Base-by-base conservation (phyloP, 2,113 vertebrate species). In the Cyprinodon brontotheroides region DNA sequence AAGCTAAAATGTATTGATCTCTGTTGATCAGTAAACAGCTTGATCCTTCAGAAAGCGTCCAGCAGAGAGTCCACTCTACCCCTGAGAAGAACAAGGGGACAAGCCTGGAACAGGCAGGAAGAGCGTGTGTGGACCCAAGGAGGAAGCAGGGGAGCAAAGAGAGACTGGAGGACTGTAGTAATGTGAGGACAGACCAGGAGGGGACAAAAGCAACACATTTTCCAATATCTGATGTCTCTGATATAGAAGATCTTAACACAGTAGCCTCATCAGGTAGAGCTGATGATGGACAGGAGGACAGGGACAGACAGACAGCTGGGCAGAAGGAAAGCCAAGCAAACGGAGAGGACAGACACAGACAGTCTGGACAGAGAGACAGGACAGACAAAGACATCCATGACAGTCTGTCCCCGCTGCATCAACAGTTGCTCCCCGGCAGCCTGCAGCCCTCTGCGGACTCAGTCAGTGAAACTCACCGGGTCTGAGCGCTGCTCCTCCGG, bases 341-440 rank as follows among this genome's bases (percentile, higher is more conserved):
- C 4, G 6, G 4, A 59, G 61, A 61, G 39, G 53, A 0, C 29
- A 62, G 15, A 29, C 29, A 1, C 29, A 29, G 29, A 29, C 29
- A 29, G 29, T 29, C 29, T 29, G 29, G 29, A 29, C 29, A 17
- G 14, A 50, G 13, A 48, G 47, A 20, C 47, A 20, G 15, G 50
- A 53, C 15, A 8, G 1, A 20, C 41, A 4, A 4, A 53, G 48
- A 50, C 48, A 50, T 0, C 2, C 48, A 38, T 4, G 3, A 63
- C 11, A 29, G 29, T 29, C 29, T 29, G 29, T 15, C 62, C 39
- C 63, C 7, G 57, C 15, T 13, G 66, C 68, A 84, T 76, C 79
- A 87, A 84, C 86, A 87, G 86, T 75, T 84, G 81, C 72, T 65
- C 40, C 20, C n/a, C 22, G 11, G 59, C 41, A 22, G 13, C 65